Conservation (phyloP, 2,113 vertebrate genomes). For the Poeciliopsis turrubarensis region DNA sequence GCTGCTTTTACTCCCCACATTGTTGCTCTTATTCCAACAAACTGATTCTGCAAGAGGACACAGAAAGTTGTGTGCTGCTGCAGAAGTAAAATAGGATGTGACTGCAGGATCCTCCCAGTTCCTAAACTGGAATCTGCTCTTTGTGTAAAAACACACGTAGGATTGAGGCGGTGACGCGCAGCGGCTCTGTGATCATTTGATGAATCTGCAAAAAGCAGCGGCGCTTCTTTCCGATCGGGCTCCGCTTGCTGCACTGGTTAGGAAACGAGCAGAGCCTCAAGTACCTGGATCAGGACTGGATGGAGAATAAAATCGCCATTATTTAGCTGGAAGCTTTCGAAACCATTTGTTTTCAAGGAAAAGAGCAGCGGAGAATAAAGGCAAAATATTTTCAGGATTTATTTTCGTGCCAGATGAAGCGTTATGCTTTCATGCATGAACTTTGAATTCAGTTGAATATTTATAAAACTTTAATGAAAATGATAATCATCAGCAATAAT, state of each 20-base stretch:
- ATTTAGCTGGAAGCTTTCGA: neutral
- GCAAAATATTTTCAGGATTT: constrained; percentile 19
- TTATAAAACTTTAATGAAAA: neutral
- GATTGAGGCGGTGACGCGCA: neutral
- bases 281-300: neutral
- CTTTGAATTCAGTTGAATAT: neutral
- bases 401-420: neutral
- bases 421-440: neutral
- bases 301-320: neutral
- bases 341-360: neutral
- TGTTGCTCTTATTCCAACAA: neutral
- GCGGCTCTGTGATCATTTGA: neutral
- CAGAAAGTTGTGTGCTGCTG: neutral
- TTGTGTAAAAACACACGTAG: neutral
- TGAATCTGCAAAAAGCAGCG: constrained; percentile 7
- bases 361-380: constrained; percentile 1
- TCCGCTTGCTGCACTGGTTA: neutral
- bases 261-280: neutral
- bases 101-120: neutral
- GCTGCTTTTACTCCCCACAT: neutral
- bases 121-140: constrained; percentile 2
- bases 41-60: neutral
- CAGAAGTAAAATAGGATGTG: neutral
- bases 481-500: no score
- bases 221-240: constrained; percentile 12